A percentile compares a stretch with the other conserved stretches of the same genome.
Conservation (phyloP, 2,888 invertebrate species). For the Spodoptera littoralis region DNA sequence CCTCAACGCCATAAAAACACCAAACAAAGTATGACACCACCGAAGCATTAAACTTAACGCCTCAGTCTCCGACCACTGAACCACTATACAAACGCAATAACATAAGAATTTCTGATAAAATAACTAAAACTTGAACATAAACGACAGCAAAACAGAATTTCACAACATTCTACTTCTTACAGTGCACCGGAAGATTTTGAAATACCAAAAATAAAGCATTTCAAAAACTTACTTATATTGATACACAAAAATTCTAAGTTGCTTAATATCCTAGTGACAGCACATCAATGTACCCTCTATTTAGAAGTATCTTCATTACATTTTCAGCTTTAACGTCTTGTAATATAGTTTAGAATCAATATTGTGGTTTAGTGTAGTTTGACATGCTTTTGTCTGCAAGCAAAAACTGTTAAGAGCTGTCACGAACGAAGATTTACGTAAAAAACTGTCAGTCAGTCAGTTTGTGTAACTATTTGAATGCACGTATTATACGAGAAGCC, state of each 20-base stretch:
- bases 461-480: conserved; percentile 12
- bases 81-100: conserved; percentile 11
- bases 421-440: conserved; percentile 55
- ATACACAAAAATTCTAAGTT: conserved; percentile 31
- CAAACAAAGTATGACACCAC: too few relatives aligned
- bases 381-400: neutral
- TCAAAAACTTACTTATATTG: conserved; percentile 4
- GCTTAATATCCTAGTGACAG: conserved; percentile 28
- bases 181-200: conserved; percentile 53
- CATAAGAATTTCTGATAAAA: neutral
- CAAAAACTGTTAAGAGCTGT: conserved; percentile 46
- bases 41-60: too few relatives aligned
- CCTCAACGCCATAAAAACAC: too few relatives aligned
- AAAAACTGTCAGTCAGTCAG: conserved; percentile 22
- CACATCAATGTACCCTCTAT: too few relatives aligned
- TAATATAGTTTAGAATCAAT: too few relatives aligned
- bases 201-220: conserved; percentile 41
- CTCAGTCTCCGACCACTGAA: too few relatives aligned
- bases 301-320: too few relatives aligned
- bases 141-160: conserved; percentile 1
- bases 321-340: too few relatives aligned
- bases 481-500: neutral
- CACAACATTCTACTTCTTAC: conserved; percentile 18
- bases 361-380: too few relatives aligned
- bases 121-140: neutral